Evolutionary conservation across 2,888 invertebrate species (phyloP).

Genomic region (Pheosia gnoma): DNA sequence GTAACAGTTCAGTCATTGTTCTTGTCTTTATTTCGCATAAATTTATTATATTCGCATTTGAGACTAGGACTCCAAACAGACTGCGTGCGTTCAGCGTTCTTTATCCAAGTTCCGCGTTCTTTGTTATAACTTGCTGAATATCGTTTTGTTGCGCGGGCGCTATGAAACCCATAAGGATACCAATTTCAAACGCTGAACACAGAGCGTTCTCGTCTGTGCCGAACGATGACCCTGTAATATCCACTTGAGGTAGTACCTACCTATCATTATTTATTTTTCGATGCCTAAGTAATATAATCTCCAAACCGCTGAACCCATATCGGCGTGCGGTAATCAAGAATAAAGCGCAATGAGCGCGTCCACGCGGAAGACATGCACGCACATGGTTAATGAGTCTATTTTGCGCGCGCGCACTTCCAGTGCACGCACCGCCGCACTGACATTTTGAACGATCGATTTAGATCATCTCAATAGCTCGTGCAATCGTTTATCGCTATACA

Average conservation of each 20-base stretch:
- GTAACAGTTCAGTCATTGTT: background rate
- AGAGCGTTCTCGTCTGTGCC: too few relatives aligned
- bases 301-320: slow-evolving; percentile 28
- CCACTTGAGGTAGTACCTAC: too few relatives aligned
- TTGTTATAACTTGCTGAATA: too few relatives aligned
- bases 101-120: too few relatives aligned
- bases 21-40: background rate
- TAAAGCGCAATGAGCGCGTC: slow-evolving; percentile 45
- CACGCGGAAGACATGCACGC: slow-evolving; percentile 62
- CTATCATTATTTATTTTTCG: too few relatives aligned
- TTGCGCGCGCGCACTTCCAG: slow-evolving; percentile 26
- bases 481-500: slow-evolving; percentile 37
- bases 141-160: too few relatives aligned
- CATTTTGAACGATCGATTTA: slow-evolving; percentile 47
- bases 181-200: too few relatives aligned
- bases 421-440: slow-evolving; percentile 23
- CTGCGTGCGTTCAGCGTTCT: too few relatives aligned
- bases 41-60: background rate
- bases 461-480: slow-evolving; percentile 44
- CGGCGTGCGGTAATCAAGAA: slow-evolving; percentile 52
- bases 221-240: too few relatives aligned
- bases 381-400: slow-evolving; percentile 45
- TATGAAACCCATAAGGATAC: too few relatives aligned
- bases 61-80: too few relatives aligned
- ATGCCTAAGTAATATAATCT: background rate